Conservation (phyloP, 2,113 vertebrate species). For the Castor canadensis region DNA sequence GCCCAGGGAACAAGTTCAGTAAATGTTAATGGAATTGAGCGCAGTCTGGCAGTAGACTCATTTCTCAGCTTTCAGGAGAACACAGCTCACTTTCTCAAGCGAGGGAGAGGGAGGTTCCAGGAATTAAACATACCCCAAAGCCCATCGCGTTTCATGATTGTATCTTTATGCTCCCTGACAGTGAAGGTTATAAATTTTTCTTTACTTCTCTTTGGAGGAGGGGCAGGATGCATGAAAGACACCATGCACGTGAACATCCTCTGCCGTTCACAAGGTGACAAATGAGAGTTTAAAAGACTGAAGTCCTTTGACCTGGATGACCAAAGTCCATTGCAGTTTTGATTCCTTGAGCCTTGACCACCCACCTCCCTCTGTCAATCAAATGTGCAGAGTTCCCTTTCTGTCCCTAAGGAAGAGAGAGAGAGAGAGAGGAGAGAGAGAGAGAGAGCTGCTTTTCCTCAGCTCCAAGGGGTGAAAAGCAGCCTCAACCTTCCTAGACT, state of each 20-base stretch:
- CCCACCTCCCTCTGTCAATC: background rate
- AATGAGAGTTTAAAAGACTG: background rate
- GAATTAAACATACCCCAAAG: background rate
- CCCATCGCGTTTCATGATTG: accelerated
- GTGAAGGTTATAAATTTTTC: background rate
- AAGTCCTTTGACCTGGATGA: background rate
- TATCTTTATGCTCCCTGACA: background rate
- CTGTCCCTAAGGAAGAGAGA: background rate
- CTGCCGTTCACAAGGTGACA: background rate
- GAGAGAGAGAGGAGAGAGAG: no score
- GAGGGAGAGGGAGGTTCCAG: background rate
- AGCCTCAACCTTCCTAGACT: background rate
- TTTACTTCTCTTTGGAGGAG: background rate
- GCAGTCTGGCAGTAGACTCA: background rate
- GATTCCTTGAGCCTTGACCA: background rate
- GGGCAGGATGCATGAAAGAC: background rate
- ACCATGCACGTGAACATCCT: background rate
- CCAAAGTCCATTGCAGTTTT: background rate
- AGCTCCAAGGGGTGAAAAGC: background rate
- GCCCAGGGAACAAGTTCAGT: accelerated
- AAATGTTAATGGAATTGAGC: background rate
- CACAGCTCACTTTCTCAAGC: background rate
- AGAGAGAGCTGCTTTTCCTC: no score
- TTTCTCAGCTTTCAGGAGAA: background rate
- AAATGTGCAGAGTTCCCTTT: background rate